A percentile compares a stretch with the other conserved stretches of the same genome.
Conservation (phyloP, 2,888 invertebrate genomes). For the Syrista parreyssii region DNA sequence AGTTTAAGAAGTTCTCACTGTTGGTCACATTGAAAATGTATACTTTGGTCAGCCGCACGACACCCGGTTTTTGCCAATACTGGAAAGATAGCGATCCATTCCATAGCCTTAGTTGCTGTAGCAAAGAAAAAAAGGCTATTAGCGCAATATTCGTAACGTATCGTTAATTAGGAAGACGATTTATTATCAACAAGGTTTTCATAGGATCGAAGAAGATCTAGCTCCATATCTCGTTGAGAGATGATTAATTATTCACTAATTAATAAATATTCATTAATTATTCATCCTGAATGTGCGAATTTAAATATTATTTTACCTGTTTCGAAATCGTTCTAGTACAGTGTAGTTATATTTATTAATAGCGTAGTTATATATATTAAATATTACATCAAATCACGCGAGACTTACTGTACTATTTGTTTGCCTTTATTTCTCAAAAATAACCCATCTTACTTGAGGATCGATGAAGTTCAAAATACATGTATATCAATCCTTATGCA, state of each 20-base stretch:
- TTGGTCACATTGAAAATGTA: conserved; percentile 92
- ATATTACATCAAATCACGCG: no score
- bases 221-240: neutral
- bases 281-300: no score
- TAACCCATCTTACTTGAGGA: no score
- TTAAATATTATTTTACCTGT: no score
- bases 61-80: conserved; percentile 90
- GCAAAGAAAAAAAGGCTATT: conserved; percentile 25
- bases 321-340: no score
- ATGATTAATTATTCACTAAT: neutral
- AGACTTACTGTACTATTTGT: no score
- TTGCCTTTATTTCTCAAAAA: no score
- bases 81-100: conserved; percentile 88
- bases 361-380: no score
- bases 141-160: neutral
- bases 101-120: conserved; percentile 85
- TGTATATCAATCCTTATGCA: no score
- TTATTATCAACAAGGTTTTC: neutral
- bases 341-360: no score
- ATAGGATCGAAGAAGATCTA: neutral
- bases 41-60: conserved; percentile 84
- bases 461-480: no score
- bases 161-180: neutral
- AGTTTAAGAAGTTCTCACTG: conserved; percentile 80
- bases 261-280: no score